A percentile compares a stretch with the other conserved stretches of the same genome.
Evolutionary conservation across 2,797 vertebrate species (phyloP).

Genomic region (Acridotheres tristis): DNA sequence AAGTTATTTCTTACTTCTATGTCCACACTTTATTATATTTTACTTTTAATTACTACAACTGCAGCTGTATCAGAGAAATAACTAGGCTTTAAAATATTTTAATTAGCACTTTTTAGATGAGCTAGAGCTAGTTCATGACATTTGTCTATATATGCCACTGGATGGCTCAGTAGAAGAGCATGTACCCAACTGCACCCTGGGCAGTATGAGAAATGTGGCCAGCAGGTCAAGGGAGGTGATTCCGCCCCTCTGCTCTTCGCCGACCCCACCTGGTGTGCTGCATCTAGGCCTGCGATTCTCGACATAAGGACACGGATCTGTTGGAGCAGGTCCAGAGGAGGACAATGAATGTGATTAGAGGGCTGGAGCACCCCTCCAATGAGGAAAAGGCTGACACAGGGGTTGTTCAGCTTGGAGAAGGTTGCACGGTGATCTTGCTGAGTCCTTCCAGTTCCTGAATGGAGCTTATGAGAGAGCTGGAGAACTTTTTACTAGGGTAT

Average conservation of each 20-base stretch:
- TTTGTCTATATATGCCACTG: neutral
- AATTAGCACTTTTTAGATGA: neutral
- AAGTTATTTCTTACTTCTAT: neutral
- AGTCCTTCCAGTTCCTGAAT: neutral
- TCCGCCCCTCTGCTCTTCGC: neutral
- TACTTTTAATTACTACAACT: neutral
- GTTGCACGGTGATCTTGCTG: neutral
- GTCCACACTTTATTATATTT: neutral
- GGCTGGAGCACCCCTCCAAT: neutral
- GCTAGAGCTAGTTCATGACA: neutral
- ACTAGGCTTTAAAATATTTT: neutral
- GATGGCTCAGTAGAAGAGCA: neutral
- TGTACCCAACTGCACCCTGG: fast-evolving
- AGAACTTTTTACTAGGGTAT: neutral
- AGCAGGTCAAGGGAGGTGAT: neutral
- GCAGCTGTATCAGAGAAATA: neutral
- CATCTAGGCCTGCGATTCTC: neutral
- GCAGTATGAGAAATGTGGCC: neutral
- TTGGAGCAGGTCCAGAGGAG: neutral
- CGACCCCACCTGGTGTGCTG: neutral
- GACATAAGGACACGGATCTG: neutral
- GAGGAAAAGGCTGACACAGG: neutral
- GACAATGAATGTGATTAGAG: neutral
- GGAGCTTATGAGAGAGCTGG: neutral
- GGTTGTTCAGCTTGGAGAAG: neutral